Percentiles rank a stretch among this genome's conserved stretches.
phyloP scores from a whole-genome alignment of 2,113 vertebrate species.

The Siniperca knerii region DNA sequence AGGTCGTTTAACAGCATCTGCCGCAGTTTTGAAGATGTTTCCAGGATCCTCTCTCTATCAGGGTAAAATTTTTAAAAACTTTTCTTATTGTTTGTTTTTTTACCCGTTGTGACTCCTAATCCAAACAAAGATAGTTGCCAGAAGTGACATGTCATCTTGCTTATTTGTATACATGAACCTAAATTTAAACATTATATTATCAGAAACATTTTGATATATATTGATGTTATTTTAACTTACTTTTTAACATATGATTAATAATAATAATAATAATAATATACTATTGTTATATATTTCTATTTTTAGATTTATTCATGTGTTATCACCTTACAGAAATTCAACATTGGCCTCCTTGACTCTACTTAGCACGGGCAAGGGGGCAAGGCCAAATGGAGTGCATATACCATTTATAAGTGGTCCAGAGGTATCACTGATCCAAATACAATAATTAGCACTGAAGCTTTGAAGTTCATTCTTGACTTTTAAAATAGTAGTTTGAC shows the following conservation, averaged over 20 bases:
- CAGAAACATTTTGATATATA: not conserved
- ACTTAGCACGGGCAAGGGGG: not conserved
- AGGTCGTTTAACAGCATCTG: not conserved
- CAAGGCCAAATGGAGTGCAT: not conserved
- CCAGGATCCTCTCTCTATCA: too few species aligned
- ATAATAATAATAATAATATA: too few species aligned
- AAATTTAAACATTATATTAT: not conserved
- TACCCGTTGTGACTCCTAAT: too few species aligned
- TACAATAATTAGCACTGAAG: not conserved
- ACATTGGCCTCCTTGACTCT: not conserved
- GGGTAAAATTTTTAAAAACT: not conserved
- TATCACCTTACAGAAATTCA: not conserved
- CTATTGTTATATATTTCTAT: not conserved
- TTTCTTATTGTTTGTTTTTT: too few species aligned
- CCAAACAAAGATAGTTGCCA: slow-evolving; percentile 20
- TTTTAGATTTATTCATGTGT: not conserved
- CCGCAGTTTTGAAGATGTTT: not conserved
- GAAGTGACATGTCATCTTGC: not conserved
- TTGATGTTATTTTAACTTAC: not conserved
- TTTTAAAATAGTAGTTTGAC: not conserved
- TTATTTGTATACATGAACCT: too few species aligned
- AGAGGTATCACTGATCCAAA: not conserved
- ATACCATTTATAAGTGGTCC: not conserved
- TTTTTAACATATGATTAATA: too few species aligned
- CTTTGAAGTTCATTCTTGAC: not conserved